Conservation (phyloP, 1,140 invertebrate genomes). For the Pseudomyrmex sp. region DNA sequence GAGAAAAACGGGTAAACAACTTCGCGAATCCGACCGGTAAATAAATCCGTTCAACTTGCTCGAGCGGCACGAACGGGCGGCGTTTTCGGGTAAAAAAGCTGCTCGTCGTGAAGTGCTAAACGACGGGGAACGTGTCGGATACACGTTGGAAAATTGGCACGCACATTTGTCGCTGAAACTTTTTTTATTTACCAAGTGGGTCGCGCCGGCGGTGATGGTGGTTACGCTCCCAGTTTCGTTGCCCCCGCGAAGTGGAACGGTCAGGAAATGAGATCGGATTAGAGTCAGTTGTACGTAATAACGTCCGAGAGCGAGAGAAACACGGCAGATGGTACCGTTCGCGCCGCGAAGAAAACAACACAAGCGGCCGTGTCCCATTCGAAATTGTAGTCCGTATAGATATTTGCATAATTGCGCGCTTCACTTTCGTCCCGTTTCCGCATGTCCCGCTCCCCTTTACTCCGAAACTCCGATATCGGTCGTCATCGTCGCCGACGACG, state of each 20-base stretch:
- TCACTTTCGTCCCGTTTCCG: neutral
- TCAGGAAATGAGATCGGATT: constrained; percentile 72
- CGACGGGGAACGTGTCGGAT: neutral
- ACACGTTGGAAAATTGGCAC: constrained; percentile 8
- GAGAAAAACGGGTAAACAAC: neutral
- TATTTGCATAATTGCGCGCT: constrained; percentile 43
- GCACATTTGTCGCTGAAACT: constrained; percentile 42
- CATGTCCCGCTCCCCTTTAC: neutral
- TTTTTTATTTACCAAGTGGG: constrained; percentile 64
- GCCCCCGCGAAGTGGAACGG: constrained; percentile 63
- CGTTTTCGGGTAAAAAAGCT: too few species aligned
- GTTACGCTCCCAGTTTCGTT: constrained; percentile 58
- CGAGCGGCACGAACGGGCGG: too few species aligned
- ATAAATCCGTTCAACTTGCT: too few species aligned
- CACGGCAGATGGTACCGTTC: constrained; percentile 24
- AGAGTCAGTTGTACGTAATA: constrained; percentile 71
- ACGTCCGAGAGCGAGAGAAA: constrained; percentile 59
- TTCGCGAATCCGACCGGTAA: neutral
- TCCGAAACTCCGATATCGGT: constrained; percentile 23
- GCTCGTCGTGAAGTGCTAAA: neutral
- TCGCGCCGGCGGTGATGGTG: constrained; percentile 20
- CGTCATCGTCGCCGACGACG: neutral
- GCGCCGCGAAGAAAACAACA: constrained; percentile 34
- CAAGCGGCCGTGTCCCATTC: neutral
- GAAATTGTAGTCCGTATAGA: constrained; percentile 1